These are phyloP conservation scores for Aphelocoma californica DNA, from an alignment of 2,797 vertebrate genomes.

Conservation along the genomic window DNA sequence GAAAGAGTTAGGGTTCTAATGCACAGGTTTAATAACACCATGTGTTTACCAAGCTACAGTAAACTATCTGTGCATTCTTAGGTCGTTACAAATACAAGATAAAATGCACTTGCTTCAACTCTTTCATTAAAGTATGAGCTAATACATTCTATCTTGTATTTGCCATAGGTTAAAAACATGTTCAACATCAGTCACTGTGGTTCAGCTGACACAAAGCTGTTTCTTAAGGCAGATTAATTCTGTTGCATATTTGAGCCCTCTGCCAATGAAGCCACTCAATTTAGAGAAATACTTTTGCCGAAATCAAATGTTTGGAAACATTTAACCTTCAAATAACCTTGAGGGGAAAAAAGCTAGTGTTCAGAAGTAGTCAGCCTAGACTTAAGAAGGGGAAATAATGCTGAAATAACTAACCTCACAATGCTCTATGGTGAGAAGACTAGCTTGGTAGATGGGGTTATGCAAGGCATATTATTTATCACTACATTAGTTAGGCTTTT, in stretches of 20 bases:
- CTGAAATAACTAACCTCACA: neutral
- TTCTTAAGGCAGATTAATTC: slow-evolving; percentile 21
- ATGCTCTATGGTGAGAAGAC: neutral
- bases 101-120: slow-evolving; percentile 47
- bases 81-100: slow-evolving; percentile 54
- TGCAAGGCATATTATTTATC: neutral
- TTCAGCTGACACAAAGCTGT: slow-evolving; percentile 26
- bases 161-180: slow-evolving; percentile 30
- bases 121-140: slow-evolving; percentile 61
- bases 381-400: neutral
- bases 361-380: neutral
- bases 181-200: neutral
- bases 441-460: neutral
- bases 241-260: neutral
- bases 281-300: neutral
- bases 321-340: neutral
- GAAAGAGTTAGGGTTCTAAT: slow-evolving; percentile 3
- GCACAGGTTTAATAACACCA: slow-evolving; percentile 32
- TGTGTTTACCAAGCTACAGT: slow-evolving; percentile 40
- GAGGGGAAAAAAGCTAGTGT: neutral
- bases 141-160: slow-evolving; percentile 40
- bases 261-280: neutral
- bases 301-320: neutral
- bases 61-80: slow-evolving; percentile 44
- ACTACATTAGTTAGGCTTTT: neutral